Percentiles rank a stretch among this genome's conserved stretches.
Conservation (phyloP, 2,113 vertebrate genomes). For the Gavialis gangeticus region DNA sequence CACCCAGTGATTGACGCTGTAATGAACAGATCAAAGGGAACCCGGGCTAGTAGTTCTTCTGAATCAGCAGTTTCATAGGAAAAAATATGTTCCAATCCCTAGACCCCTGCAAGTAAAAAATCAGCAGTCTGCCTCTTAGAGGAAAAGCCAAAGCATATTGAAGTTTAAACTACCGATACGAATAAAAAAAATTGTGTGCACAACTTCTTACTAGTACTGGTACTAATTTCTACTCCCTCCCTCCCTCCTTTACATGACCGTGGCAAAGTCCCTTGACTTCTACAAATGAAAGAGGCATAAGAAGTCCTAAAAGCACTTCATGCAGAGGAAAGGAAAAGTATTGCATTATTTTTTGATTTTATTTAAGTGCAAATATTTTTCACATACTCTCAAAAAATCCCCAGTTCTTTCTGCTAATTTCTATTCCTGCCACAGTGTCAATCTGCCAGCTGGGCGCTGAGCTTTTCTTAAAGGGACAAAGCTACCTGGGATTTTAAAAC, state of each 20-base stretch:
- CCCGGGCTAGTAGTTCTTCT: not conserved
- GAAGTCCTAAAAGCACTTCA: not conserved
- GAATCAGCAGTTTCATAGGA: not conserved
- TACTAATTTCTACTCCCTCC: too few species aligned
- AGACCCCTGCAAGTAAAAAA: not conserved
- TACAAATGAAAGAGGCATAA: too few species aligned
- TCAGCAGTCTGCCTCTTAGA: not conserved
- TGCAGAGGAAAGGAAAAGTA: not conserved
- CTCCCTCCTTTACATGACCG: too few species aligned
- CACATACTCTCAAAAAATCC: not conserved
- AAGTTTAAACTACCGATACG: not conserved
- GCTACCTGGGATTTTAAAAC: not conserved
- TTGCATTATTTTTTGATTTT: not conserved
- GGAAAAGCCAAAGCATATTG: not conserved
- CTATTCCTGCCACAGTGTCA: not conserved
- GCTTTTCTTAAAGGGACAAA: constrained; percentile 13
- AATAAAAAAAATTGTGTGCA: not conserved
- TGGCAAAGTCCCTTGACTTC: not conserved
- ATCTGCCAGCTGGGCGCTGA: constrained; percentile 1
- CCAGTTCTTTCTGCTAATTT: not conserved
- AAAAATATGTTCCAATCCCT: not conserved
- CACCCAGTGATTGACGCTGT: not conserved
- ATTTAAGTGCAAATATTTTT: not conserved
- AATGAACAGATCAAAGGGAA: not conserved
- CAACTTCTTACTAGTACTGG: not conserved